Evolutionary conservation across 2,113 vertebrate species (phyloP), one percentile per base, ranked within the genome.

Genomic region (Tetraodon nigroviridis): DNA sequence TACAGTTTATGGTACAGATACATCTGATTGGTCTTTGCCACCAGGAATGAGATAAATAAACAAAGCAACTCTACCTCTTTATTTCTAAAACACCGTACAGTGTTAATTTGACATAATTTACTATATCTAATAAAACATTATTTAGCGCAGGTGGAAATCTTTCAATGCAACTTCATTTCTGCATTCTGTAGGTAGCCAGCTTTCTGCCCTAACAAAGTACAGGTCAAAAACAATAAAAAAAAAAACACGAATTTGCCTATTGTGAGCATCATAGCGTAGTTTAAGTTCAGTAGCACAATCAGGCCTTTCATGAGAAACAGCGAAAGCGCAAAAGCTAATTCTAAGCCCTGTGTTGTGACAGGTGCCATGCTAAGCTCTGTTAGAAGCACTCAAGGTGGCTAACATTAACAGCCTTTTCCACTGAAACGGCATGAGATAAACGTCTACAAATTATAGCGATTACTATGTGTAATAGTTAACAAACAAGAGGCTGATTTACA

Each of bases 331-430:
- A 22, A 48, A 46, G 55, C 44, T 64, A 51, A 18, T 46, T n/a
- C 17, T 19, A 47, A 40, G 47, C 52, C 40, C 27, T 61, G 65
- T 24, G 45, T 37, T 49, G 32, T 64, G 73, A 81, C 71, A 79
- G 71, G 72, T 76, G 73, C 51, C 51, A 69, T 49, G 8, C 19
- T 12, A 47, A 17, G 19, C 52, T 24, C 52, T 24, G 11, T n/a
- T 15, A 42, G 11, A 18, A 16, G 2, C 1, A 17, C 18, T 45
- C 17, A 10, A 13, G 3, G 29, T 57, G 12, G 7, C 17, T 49
- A 37, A 11, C 32, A 37, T 37, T 12, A 11, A 3, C 8, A 19
- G 2, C 4, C 12, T 48, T 20, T 1, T 4, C 3, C 22, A 10
- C 3, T 18, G 11, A 67, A 29, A 47, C 6, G 32, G 2, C 24